Evolutionary conservation across 2,888 invertebrate species (phyloP).

Genomic region (Eudasyphora cyanicolor): DNA sequence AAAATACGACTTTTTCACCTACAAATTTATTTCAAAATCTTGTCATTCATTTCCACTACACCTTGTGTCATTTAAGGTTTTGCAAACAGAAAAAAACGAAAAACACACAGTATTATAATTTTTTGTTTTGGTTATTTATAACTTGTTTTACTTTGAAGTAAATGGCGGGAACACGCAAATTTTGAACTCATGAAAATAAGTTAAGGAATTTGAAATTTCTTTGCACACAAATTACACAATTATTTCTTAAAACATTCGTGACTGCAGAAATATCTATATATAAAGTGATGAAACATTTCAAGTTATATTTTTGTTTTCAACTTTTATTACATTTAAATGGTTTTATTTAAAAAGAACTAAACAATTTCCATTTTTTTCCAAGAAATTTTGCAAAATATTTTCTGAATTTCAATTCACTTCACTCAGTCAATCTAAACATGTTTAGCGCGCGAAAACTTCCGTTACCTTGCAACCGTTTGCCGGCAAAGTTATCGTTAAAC

Average conservation of each 20-base stretch:
- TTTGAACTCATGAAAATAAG: slow-evolving; percentile 15
- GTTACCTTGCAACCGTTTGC: slow-evolving; percentile 71
- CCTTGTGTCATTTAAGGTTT: neutral
- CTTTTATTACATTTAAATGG: neutral
- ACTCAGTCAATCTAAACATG: neutral
- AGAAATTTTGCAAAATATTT: neutral
- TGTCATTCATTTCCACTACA: neutral
- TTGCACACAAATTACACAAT: neutral
- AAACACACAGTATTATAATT: neutral
- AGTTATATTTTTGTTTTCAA: neutral
- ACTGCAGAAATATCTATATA: no score
- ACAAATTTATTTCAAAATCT: neutral
- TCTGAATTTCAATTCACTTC: neutral
- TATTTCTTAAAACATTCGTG: neutral
- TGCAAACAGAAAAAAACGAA: neutral
- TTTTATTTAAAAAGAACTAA: neutral
- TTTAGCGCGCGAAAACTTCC: slow-evolving; percentile 25
- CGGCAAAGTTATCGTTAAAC: slow-evolving; percentile 74
- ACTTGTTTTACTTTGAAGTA: slow-evolving; percentile 56
- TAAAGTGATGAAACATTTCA: neutral
- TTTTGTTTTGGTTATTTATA: slow-evolving; percentile 32
- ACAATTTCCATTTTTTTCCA: neutral
- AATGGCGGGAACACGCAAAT: slow-evolving; percentile 65
- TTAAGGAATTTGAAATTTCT: neutral
- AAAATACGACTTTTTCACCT: no score